phyloP scores from a whole-genome alignment of 2,113 vertebrate genomes.

The Apeltes quadracus region DNA sequence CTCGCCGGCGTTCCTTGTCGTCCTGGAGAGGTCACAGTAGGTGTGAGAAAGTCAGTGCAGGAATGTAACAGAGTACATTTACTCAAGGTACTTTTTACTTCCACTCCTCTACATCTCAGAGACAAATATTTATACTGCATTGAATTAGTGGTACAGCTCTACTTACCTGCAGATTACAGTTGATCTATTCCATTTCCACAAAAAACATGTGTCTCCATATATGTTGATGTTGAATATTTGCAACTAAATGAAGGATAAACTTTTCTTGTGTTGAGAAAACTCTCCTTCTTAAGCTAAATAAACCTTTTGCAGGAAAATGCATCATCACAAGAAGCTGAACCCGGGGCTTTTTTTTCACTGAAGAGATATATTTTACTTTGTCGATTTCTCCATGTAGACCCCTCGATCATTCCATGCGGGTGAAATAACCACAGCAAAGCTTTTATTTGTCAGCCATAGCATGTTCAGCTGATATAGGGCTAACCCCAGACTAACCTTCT shows the following conservation, averaged over 20 bases:
- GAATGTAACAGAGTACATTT: background rate
- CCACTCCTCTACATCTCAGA: background rate
- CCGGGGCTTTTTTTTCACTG: too few species aligned
- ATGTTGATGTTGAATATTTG: background rate
- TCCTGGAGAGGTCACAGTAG: conserved; percentile 44
- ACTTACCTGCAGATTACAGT: background rate
- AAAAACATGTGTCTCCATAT: background rate
- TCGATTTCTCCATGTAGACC: too few species aligned
- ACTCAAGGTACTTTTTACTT: background rate
- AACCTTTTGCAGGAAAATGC: background rate
- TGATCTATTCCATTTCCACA: background rate
- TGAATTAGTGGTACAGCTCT: background rate
- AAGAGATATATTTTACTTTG: too few species aligned
- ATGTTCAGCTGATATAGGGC: too few species aligned
- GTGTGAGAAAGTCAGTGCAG: background rate
- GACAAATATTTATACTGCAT: background rate
- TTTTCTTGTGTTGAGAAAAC: background rate
- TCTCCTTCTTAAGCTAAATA: background rate
- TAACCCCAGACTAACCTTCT: background rate
- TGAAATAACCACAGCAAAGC: too few species aligned
- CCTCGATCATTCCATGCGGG: too few species aligned
- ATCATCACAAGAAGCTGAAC: too few species aligned
- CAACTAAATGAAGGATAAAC: background rate
- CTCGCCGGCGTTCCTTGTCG: conserved; percentile 79
- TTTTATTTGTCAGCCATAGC: too few species aligned